Conservation (phyloP, 2,888 invertebrate genomes). For the Sepioteuthis lessoniana region DNA sequence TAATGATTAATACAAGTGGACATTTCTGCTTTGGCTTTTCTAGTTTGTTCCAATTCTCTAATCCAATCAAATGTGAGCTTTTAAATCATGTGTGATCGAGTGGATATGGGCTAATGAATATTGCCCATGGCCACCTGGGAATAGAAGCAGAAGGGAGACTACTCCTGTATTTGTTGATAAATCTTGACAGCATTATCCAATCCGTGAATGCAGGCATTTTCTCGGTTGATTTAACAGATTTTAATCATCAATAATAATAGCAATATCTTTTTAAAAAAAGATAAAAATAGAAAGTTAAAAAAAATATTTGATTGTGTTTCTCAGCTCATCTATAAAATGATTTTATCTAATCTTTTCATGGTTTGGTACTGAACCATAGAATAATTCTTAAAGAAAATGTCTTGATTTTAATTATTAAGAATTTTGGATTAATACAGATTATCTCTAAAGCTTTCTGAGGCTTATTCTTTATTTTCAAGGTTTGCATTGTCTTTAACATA, state of each 20-base stretch:
- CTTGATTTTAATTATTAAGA: no score
- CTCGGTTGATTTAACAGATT: not conserved
- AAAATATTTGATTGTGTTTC: no score
- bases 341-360: no score
- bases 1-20: not conserved
- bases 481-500: no score
- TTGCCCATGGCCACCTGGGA: not conserved
- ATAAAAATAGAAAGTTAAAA: no score
- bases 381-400: no score
- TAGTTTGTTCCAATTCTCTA: not conserved
- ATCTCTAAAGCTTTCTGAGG: no score
- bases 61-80: slow-evolving; percentile 33
- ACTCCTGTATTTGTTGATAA: not conserved
- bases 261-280: not conserved
- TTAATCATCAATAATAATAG: not conserved
- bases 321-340: no score
- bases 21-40: not conserved
- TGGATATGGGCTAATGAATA: slow-evolving; percentile 14
- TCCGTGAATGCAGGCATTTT: not conserved
- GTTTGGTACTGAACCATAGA: no score
- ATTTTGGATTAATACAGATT: no score
- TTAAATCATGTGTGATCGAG: not conserved
- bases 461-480: no score
- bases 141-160: not conserved
- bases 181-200: not conserved